phyloP scores from a whole-genome alignment of 2,113 vertebrate species.

The Ariopsis seemanni region DNA sequence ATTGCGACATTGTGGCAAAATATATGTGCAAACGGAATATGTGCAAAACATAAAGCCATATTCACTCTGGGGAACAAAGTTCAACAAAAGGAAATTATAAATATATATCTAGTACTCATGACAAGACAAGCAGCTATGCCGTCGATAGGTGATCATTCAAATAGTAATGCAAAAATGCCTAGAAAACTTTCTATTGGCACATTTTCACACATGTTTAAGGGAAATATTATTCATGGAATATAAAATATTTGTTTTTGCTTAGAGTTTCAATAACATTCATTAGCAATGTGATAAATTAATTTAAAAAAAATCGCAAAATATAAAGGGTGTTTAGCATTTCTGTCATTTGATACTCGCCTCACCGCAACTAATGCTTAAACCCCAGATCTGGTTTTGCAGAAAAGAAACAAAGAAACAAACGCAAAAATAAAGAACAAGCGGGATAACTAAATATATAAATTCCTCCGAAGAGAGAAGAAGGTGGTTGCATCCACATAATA shows the following conservation, averaged over 20 bases:
- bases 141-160: not conserved
- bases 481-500: not conserved
- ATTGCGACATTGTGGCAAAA: constrained; percentile 80
- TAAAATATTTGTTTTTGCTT: not conserved
- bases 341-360: not conserved
- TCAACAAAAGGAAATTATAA: not conserved
- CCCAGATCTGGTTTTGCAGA: not conserved
- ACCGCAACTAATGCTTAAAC: not conserved
- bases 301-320: not conserved
- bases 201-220: not conserved
- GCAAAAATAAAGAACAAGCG: not conserved
- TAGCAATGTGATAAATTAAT: not conserved
- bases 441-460: not conserved
- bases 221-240: not conserved
- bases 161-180: not conserved
- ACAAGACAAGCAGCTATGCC: not conserved
- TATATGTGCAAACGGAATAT: constrained; percentile 69
- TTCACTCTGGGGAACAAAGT: not conserved
- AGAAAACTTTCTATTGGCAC: not conserved
- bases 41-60: constrained; percentile 2
- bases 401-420: not conserved
- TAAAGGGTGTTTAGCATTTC: not conserved
- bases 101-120: not conserved
- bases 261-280: not conserved
- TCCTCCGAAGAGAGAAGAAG: not conserved